Conservation (phyloP, 1,140 invertebrate species). For the Metaphire vulgaris region DNA sequence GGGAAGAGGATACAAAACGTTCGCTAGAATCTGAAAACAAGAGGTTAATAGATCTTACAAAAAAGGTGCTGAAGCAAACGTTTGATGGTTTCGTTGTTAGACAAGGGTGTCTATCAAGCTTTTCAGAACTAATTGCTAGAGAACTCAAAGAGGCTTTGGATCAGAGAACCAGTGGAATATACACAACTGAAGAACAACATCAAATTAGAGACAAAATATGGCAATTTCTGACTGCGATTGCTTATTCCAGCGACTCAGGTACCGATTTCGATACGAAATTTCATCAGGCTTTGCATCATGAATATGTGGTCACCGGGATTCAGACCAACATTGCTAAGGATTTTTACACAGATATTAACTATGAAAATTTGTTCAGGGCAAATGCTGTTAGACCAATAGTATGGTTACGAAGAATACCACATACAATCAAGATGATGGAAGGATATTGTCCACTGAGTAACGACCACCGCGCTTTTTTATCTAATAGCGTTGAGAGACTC, state of each 20-base stretch:
- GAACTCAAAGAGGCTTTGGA: not conserved
- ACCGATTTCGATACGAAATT: not conserved
- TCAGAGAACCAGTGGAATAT: not conserved
- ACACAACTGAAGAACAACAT: not conserved
- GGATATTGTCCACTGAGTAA: not conserved
- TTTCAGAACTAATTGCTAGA: not conserved
- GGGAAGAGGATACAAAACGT: not conserved
- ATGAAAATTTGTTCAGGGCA: not conserved
- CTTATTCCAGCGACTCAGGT: not conserved
- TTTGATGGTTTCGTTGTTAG: not conserved
- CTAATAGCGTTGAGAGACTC: not conserved
- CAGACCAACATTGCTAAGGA: not conserved
- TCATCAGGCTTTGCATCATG: not conserved
- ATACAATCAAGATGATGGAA: too few relatives aligned
- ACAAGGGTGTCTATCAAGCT: not conserved
- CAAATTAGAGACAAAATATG: not conserved
- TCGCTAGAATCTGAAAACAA: not conserved
- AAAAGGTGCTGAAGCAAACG: not conserved
- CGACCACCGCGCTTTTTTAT: not conserved
- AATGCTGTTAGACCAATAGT: not conserved
- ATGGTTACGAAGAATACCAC: not conserved
- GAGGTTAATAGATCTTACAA: not conserved
- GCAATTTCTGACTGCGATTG: not conserved
- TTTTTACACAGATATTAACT: not conserved
- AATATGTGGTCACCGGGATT: not conserved